Evolutionary conservation across 2,888 invertebrate genomes (phyloP).

Genomic region (Spicauda simplicius): DNA sequence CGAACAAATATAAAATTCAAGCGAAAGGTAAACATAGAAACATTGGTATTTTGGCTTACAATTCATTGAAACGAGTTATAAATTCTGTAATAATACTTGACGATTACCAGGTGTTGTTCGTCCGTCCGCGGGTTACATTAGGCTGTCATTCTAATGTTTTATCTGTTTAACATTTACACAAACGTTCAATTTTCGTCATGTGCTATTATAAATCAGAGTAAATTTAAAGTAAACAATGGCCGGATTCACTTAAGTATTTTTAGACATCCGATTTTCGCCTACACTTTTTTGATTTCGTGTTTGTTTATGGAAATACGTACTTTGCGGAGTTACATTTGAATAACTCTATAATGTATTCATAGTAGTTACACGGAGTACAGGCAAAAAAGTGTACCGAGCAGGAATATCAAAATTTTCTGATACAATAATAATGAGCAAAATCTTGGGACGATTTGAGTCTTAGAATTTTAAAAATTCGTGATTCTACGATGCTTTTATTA

Average conservation of each 20-base stretch:
- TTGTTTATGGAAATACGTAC: not conserved
- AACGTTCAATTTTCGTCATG: slow-evolving; percentile 1
- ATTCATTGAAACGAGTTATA: not conserved
- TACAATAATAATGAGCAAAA: too few relatives aligned
- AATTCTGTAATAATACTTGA: slow-evolving; percentile 2
- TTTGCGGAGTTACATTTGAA: too few relatives aligned
- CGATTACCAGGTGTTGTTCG: slow-evolving; percentile 2
- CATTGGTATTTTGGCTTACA: too few relatives aligned
- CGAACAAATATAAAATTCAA: too few relatives aligned
- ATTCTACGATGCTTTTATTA: too few relatives aligned
- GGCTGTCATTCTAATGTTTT: slow-evolving; percentile 15
- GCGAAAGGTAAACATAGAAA: too few relatives aligned
- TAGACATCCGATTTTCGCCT: not conserved
- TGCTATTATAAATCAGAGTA: not conserved
- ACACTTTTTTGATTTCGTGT: not conserved
- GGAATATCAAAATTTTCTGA: too few relatives aligned
- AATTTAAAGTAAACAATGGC: slow-evolving; percentile 20
- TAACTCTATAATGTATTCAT: too few relatives aligned
- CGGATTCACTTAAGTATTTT: slow-evolving; percentile 18
- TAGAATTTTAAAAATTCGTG: too few relatives aligned
- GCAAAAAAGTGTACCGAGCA: too few relatives aligned
- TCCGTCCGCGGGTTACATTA: slow-evolving; percentile 12
- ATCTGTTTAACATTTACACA: slow-evolving; percentile 11
- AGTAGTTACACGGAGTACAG: too few relatives aligned
- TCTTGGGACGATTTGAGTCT: too few relatives aligned